These are phyloP conservation scores for Notodonta dromedarius DNA, from an alignment of 2,888 invertebrate species.

Conservation along the genomic window DNA sequence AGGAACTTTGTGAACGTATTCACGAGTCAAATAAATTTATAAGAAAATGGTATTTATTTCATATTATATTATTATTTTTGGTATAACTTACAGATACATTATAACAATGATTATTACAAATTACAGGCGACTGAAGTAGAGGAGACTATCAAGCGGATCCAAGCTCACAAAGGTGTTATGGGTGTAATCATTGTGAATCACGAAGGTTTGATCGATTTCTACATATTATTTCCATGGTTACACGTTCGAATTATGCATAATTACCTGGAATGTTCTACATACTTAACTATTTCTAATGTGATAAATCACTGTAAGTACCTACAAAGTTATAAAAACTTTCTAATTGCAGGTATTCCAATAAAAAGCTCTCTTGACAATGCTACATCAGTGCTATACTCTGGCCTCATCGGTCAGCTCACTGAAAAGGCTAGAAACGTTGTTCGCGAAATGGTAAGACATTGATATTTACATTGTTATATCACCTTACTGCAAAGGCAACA, in stretches of 20 bases:
- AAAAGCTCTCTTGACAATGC: conserved; percentile 97
- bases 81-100: neutral
- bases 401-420: conserved; percentile 94
- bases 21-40: neutral
- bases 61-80: neutral
- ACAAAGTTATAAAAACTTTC: conserved; percentile 23
- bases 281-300: conserved; percentile 12
- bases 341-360: conserved; percentile 90
- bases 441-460: conserved; percentile 88
- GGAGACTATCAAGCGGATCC: conserved; percentile 98
- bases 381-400: conserved; percentile 97
- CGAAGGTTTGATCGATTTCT: conserved; percentile 90
- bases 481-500: too few species aligned
- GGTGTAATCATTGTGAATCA: conserved; percentile 98
- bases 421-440: conserved; percentile 97
- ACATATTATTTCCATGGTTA: conserved; percentile 48
- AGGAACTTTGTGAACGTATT: too few species aligned
- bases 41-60: conserved; percentile 31
- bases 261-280: conserved; percentile 1
- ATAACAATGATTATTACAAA: conserved; percentile 12
- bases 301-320: neutral
- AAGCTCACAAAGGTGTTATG: conserved; percentile 98
- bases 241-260: conserved; percentile 16
- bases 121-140: conserved; percentile 94
- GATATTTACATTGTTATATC: neutral